A percentile compares a stretch with the other conserved stretches of the same genome.
These are phyloP conservation scores for Hypselothyrea guttata DNA, from an alignment of 2,888 invertebrate genomes.

Conservation along the genomic window DNA sequence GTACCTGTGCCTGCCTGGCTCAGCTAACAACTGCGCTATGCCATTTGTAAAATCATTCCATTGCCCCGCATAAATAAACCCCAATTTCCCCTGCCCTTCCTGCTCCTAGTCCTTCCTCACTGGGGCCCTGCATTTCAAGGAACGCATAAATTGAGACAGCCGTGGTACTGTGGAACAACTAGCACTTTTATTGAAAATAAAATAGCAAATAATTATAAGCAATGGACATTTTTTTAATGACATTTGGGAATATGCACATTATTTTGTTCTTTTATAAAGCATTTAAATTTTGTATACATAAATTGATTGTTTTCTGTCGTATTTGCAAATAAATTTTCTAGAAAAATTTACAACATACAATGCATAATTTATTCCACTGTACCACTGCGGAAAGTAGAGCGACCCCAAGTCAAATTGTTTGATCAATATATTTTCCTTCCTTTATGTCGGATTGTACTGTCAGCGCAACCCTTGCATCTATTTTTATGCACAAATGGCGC, in stretches of 20 bases:
- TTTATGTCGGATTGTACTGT: background rate
- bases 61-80: slow-evolving; percentile 39
- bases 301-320: too few species aligned
- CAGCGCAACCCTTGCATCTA: slow-evolving; percentile 46
- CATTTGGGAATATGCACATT: too few species aligned
- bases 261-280: too few species aligned
- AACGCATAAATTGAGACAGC: slow-evolving; percentile 25
- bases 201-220: too few species aligned
- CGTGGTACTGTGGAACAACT: background rate
- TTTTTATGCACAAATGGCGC: slow-evolving; percentile 55
- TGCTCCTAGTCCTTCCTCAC: too few species aligned
- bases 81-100: slow-evolving; percentile 8
- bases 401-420: slow-evolving; percentile 64
- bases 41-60: slow-evolving; percentile 42
- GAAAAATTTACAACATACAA: too few species aligned
- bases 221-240: too few species aligned
- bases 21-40: slow-evolving; percentile 41
- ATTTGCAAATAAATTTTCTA: too few species aligned
- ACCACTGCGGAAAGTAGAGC: slow-evolving; percentile 27
- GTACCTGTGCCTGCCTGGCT: slow-evolving; percentile 17
- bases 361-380: background rate
- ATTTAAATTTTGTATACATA: too few species aligned
- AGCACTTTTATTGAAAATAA: too few species aligned
- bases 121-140: background rate
- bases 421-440: slow-evolving; percentile 68